Percentiles rank a stretch among this genome's conserved stretches.
Conservation (phyloP, 2,113 vertebrate genomes). For the Alethe diademata region DNA sequence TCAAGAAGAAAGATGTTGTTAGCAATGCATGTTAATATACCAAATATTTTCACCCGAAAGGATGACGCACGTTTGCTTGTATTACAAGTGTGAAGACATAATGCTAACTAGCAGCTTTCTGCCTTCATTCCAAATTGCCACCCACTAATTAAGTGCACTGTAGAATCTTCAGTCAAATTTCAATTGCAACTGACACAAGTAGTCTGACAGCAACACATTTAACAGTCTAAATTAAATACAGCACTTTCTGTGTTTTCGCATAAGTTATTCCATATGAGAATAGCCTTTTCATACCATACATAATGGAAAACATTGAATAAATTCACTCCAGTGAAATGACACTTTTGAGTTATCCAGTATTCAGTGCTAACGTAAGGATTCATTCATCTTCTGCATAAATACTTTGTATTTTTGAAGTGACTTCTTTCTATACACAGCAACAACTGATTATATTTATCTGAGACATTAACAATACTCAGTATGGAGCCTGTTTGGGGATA, state of each 20-base stretch:
- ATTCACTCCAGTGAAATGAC: neutral
- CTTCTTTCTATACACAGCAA: neutral
- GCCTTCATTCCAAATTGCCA: neutral
- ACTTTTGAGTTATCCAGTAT: neutral
- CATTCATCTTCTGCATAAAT: neutral
- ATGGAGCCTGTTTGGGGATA: neutral
- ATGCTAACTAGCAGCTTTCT: slow-evolving; percentile 5
- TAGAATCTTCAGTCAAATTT: slow-evolving; percentile 23
- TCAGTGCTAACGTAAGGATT: neutral
- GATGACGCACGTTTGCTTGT: neutral
- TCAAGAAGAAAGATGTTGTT: neutral
- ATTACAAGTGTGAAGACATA: slow-evolving; percentile 18
- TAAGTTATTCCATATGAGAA: neutral
- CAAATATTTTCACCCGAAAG: neutral
- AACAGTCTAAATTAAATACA: slow-evolving; percentile 9
- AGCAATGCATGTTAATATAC: neutral
- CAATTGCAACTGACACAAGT: neutral
- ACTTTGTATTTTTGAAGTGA: neutral
- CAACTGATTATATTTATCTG: neutral
- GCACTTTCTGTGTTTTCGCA: neutral
- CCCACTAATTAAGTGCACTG: slow-evolving; percentile 28
- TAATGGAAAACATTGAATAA: slow-evolving; percentile 3
- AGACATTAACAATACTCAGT: neutral
- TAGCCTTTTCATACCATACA: neutral
- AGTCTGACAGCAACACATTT: neutral